A percentile compares a stretch with the other conserved stretches of the same genome.
Conservation (phyloP, 2,113 vertebrate species). For the Halcyon malimbica region DNA sequence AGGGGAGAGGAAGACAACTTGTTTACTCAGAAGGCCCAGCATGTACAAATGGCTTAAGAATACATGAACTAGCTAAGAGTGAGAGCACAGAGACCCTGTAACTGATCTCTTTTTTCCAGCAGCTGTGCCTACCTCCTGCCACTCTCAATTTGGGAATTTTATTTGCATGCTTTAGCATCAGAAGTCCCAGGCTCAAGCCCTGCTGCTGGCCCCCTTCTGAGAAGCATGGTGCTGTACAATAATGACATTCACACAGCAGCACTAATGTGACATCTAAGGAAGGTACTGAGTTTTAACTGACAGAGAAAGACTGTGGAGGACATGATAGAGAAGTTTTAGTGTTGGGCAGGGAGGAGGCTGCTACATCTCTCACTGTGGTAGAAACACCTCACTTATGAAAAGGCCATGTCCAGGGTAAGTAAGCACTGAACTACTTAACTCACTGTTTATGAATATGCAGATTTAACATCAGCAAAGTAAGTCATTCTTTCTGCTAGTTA, state of each 20-base stretch:
- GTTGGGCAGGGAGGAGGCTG: not conserved
- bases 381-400: not conserved
- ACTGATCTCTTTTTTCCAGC: not conserved
- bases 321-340: rapidly evolving
- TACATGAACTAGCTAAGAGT: not conserved
- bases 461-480: not conserved
- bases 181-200: not conserved
- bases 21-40: not conserved
- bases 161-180: not conserved
- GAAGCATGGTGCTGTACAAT: rapidly evolving
- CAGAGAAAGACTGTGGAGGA: not conserved
- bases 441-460: not conserved
- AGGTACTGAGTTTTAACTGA: not conserved
- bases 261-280: not conserved
- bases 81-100: not conserved
- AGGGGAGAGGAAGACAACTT: rapidly evolving
- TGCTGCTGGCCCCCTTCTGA: not conserved
- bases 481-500: not conserved
- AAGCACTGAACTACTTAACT: not conserved
- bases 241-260: not conserved
- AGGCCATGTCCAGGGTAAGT: not conserved
- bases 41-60: not conserved
- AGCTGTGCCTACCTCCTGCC: not conserved
- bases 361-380: not conserved
- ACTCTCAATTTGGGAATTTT: not conserved